A percentile compares a stretch with the other conserved stretches of the same genome.
Evolutionary conservation across 2,888 invertebrate genomes (phyloP).

Genomic region (Alloscopus bannaensis): DNA sequence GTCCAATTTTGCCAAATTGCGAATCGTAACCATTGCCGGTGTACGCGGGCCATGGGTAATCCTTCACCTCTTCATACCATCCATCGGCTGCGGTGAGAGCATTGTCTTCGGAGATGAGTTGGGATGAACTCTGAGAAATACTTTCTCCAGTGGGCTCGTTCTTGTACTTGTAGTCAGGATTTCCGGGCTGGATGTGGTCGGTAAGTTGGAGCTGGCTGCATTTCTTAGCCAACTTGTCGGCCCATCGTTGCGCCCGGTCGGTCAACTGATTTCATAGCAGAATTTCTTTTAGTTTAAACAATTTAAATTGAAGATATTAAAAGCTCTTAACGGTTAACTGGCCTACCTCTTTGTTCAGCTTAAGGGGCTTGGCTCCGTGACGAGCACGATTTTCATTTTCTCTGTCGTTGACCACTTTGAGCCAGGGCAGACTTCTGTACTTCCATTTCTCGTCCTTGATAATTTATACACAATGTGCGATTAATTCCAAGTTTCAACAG

Average conservation of each 20-base stretch:
- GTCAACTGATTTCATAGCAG: too few relatives aligned
- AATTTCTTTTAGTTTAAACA: too few relatives aligned
- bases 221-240: conserved; percentile 1
- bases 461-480: background rate
- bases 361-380: background rate
- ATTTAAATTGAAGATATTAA: background rate
- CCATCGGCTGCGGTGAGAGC: background rate
- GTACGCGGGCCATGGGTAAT: conserved; percentile 5
- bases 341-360: background rate
- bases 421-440: background rate
- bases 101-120: background rate
- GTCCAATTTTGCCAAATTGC: background rate
- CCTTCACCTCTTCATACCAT: conserved; percentile 5
- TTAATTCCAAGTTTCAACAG: background rate
- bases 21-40: background rate
- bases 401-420: background rate
- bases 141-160: background rate
- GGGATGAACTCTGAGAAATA: background rate
- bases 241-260: background rate
- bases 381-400: background rate
- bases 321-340: background rate
- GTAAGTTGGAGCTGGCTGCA: background rate
- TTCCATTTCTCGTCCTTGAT: background rate
- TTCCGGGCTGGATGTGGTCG: background rate
- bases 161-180: background rate